Conservation (phyloP, 2,888 invertebrate genomes). For the Alentia gelatinosa region DNA sequence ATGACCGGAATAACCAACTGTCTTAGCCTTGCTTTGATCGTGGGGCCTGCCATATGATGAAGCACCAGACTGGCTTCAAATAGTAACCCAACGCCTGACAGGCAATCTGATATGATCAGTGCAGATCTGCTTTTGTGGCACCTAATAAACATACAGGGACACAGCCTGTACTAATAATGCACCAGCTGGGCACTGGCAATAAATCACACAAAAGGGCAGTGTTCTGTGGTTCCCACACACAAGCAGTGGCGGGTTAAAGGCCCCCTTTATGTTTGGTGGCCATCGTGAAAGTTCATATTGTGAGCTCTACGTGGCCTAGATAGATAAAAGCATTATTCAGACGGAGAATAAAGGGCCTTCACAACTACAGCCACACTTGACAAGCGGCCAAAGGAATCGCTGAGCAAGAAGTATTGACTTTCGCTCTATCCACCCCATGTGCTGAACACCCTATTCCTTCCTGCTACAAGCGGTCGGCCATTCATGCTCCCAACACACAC, state of each 20-base stretch:
- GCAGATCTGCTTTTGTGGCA: background rate
- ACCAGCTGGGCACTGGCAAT: background rate
- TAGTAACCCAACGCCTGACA: background rate
- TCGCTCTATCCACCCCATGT: background rate
- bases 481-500: background rate
- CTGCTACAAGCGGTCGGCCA: background rate
- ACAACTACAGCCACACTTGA: slow-evolving; percentile 12
- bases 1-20: background rate
- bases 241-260: background rate
- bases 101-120: background rate
- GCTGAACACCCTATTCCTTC: slow-evolving; percentile 23
- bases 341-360: background rate
- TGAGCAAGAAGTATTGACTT: slow-evolving; percentile 45
- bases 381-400: slow-evolving; percentile 28
- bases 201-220: background rate
- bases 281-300: slow-evolving; percentile 23
- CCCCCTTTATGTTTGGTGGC: background rate
- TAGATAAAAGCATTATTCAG: slow-evolving; percentile 32
- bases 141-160: background rate
- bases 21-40: background rate
- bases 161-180: background rate
- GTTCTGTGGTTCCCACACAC: background rate
- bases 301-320: slow-evolving; percentile 12
- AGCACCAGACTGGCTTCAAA: too few relatives aligned
- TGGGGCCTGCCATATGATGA: background rate